Percentiles rank a stretch among this genome's conserved stretches.
These are phyloP conservation scores for Digitonthophagus gazella DNA, from an alignment of 2,888 invertebrate genomes.

Conservation along the genomic window DNA sequence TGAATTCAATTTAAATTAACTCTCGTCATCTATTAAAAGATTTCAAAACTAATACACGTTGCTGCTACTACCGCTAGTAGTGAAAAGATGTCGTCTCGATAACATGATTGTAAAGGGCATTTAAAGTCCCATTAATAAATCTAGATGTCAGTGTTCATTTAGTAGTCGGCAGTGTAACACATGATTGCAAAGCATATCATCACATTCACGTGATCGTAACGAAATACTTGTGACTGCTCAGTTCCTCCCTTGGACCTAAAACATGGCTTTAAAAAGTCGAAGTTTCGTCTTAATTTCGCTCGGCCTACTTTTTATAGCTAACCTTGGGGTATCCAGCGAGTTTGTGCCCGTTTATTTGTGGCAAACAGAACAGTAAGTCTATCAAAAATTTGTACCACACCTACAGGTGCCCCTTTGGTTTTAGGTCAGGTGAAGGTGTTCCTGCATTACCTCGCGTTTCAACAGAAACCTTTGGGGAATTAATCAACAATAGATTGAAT, in stretches of 20 bases:
- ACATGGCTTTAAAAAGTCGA: slow-evolving; percentile 27
- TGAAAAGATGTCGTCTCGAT: background rate
- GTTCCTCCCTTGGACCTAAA: slow-evolving; percentile 7
- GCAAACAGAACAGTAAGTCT: slow-evolving; percentile 46
- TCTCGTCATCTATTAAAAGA: no score
- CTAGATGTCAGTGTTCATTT: slow-evolving; percentile 18
- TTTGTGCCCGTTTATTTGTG: slow-evolving; percentile 49
- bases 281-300: slow-evolving; percentile 19
- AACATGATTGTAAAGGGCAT: background rate
- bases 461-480: slow-evolving; percentile 45
- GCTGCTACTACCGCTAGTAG: background rate
- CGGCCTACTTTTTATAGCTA: slow-evolving; percentile 22
- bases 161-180: slow-evolving; percentile 18
- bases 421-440: slow-evolving; percentile 36
- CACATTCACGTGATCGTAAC: slow-evolving; percentile 35
- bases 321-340: slow-evolving; percentile 37
- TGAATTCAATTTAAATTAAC: no score
- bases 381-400: slow-evolving; percentile 33
- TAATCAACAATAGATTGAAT: slow-evolving; percentile 37
- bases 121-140: slow-evolving; percentile 8
- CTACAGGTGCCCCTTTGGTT: slow-evolving; percentile 20
- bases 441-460: slow-evolving; percentile 47
- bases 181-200: slow-evolving; percentile 33
- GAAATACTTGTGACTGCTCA: slow-evolving; percentile 30
- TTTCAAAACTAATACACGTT: no score